Evolutionary conservation across 2,113 vertebrate species (phyloP), one percentile per base, ranked within the genome.

Genomic region (Coregonus clupeaformis): DNA sequence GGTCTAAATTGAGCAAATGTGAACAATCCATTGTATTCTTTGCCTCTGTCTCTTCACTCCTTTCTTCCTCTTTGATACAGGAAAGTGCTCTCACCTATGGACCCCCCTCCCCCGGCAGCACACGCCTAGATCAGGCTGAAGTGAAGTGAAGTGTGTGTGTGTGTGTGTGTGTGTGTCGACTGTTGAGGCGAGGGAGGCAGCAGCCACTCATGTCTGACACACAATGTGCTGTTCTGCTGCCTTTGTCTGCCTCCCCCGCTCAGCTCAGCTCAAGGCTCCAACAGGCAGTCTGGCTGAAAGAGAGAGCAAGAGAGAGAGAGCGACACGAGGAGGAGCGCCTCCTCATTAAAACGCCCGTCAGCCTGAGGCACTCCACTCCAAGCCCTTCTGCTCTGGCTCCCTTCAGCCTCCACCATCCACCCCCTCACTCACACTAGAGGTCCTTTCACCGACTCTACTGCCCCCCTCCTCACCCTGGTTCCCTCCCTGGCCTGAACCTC

Each of bases 271-370:
- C 79, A 76, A 68, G 22, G 71, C 69, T 66, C 49, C 67, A 76
- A 42, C 59, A 29, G 25, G 68, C 60, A 76, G 65, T 52, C 47
- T 14, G 55, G 29, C 20, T 79, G 77, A 72, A 77, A 80, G 42
- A 57, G 71, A 5, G n/a, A 52, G 66, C 70, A 81, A 59, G 67
- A 11, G 52, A 55, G 71, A 5, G 4, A 32, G 65, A 27, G 66
- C 36, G 11, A 30, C 3, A 9, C 71, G 36, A 55, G 24, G 36
- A 55, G 71, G 14, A 49, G 36, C 2, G 9, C 2, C 27, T 75
- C 3, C 42, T 22, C 75, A 84, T 83, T 86, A 80, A 83, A 85
- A 71, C 69, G 36, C 63, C 69, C 47, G 63, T 84, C 75, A 75
- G 77, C 80, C 75, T 24, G 36, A 77, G 71, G 66, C 74, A 69